Conservation (phyloP, 2,797 vertebrate genomes). For the Acipenser transmontanus region DNA sequence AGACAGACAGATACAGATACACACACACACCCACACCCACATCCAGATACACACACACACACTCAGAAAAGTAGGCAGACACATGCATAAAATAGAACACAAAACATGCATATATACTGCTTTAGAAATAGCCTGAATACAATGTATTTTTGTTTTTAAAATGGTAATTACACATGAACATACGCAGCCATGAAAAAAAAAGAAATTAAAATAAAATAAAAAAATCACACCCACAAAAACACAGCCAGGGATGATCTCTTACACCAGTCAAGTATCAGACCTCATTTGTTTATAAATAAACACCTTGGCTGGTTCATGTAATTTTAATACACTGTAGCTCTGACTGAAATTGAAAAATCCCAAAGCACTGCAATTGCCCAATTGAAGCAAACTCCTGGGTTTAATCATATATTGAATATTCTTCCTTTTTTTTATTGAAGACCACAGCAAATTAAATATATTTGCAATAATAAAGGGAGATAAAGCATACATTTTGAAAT, state of each 20-base stretch:
- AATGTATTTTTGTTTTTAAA: too few relatives aligned
- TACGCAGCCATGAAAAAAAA: constrained; percentile 2
- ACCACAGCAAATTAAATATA: neutral
- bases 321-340: neutral
- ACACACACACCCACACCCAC: neutral
- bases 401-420: constrained; percentile 24
- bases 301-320: constrained; percentile 2
- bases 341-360: constrained; percentile 9
- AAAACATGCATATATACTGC: too few relatives aligned
- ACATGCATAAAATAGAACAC: neutral
- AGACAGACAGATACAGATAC: constrained; percentile 4
- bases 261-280: too few relatives aligned
- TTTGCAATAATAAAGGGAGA: constrained; percentile 5
- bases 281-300: neutral
- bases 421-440: neutral
- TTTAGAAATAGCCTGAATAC: too few relatives aligned
- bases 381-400: constrained; percentile 20
- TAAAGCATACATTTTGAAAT: neutral
- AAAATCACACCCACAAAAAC: neutral
- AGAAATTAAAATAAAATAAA: neutral
- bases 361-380: constrained; percentile 20
- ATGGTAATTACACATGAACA: neutral
- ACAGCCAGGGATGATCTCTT: neutral
- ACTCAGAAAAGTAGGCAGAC: neutral
- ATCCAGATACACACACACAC: neutral